These are phyloP conservation scores for Melanophora roralis DNA, from an alignment of 2,888 invertebrate species.

Conservation along the genomic window DNA sequence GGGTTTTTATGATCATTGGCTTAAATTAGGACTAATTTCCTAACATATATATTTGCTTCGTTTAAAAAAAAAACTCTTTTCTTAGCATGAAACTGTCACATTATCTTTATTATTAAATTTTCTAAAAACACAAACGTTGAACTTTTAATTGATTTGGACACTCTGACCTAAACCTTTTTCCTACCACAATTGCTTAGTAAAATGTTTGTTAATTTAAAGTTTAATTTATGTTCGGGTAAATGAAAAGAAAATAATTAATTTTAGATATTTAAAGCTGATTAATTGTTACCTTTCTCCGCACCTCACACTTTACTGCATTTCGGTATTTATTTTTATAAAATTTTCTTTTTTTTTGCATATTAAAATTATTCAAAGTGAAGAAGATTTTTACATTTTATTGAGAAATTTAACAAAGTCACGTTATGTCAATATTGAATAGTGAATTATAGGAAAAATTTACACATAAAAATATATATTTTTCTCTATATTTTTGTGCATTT, in stretches of 20 bases:
- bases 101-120: no score
- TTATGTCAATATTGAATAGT: conserved; percentile 59
- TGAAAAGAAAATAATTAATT: no score
- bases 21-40: no score
- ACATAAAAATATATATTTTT: background rate
- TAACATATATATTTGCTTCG: no score
- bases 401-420: conserved; percentile 59
- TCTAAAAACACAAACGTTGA: no score
- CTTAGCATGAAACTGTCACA: no score
- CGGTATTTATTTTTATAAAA: background rate
- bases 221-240: no score
- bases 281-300: conserved; percentile 24
- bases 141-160: no score
- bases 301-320: background rate
- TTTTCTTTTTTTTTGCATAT: conserved; percentile 28
- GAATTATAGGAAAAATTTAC: conserved; percentile 43
- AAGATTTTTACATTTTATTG: conserved; percentile 53
- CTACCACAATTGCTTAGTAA: background rate
- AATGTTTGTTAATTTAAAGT: no score
- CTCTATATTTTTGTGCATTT: background rate
- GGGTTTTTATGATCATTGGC: no score
- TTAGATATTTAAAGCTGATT: no score
- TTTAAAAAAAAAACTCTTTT: no score
- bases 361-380: conserved; percentile 39
- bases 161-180: background rate